These are phyloP conservation scores for Achatina immaculata DNA, from an alignment of 1,140 invertebrate species.

Conservation along the genomic window DNA sequence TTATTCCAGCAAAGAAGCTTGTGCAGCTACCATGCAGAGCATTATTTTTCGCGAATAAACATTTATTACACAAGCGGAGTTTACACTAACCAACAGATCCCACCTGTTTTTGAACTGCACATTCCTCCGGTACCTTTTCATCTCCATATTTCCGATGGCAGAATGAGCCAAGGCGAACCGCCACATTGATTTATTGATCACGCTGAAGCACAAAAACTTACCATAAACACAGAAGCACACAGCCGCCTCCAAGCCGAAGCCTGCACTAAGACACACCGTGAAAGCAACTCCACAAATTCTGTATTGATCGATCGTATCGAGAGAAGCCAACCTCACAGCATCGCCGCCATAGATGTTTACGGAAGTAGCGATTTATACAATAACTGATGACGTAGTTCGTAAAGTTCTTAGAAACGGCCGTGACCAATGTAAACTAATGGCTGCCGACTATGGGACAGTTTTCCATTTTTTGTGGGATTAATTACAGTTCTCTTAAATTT, in stretches of 20 bases:
- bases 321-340: conserved; percentile 14
- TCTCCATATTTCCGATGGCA: conserved; percentile 18
- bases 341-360: conserved; percentile 54
- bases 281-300: conserved; percentile 6
- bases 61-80: too few species aligned
- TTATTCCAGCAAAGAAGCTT: too few species aligned
- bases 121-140: neutral
- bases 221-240: conserved; percentile 35
- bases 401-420: conserved; percentile 32
- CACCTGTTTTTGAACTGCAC: neutral
- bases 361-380: conserved; percentile 50
- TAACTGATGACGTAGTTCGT: conserved; percentile 34
- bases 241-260: conserved; percentile 5
- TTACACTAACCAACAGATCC: neutral
- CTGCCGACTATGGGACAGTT: neutral
- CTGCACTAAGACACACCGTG: conserved; percentile 30
- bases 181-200: conserved; percentile 34
- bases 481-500: too few species aligned
- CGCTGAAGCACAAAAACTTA: conserved; percentile 28
- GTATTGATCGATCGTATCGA: conserved; percentile 31
- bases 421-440: conserved; percentile 48
- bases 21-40: too few species aligned
- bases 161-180: conserved; percentile 25
- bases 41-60: too few species aligned
- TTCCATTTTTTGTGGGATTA: too few species aligned